Evolutionary conservation across 2,888 invertebrate species (phyloP), one percentile per base, ranked within the genome.

Genomic region (Oconnorella tubifera): DNA sequence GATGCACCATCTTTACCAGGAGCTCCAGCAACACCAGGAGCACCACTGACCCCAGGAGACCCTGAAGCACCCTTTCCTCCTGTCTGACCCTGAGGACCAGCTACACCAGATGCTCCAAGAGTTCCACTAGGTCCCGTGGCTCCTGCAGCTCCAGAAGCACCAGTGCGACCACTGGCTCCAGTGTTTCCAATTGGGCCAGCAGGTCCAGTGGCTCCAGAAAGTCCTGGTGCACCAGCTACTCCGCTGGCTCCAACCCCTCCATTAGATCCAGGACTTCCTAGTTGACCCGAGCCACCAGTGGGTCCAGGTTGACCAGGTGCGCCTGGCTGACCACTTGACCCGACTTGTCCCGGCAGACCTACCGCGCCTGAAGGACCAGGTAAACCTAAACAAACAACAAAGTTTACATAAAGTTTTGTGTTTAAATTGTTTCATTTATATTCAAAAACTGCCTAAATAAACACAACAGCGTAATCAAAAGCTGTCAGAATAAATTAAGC

Each of bases 1-100:
- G 56, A 29, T 19, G 49, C 3, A 27, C 68, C 68, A 10, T 33
- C n/a, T n/a, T 58, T 40, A 33, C 68, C 78, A n/a, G 70, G 63
- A 3, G 56, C 48, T 31, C 77, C 77, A 40, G 71, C 64, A 6
- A 64, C 62, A 56, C 78, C 78, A 25, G 10, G 14, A 23, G 53
- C 6, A 10, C 53, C 53, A 6, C 68, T 29, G 23, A 25, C 25
- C 2, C 68, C 67, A 14, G 51, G 56, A 40, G 23, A 3, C 32
- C 66, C 63, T 10, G 61, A 29, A 27, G 56, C 19, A n/a, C 67
- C 67, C 29, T 28, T 10, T 4, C 6, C 14, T 19, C 53, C 71
- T 33, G 65, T 1, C 29, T 19, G 29, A 2, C 70, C 70, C 25
- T 61, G 29, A 19, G 50, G 31, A 19, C 70, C 70, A 33, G 56